Evolutionary conservation across 2,888 invertebrate genomes (phyloP).

Genomic region (Eudasyphora cyanicolor): DNA sequence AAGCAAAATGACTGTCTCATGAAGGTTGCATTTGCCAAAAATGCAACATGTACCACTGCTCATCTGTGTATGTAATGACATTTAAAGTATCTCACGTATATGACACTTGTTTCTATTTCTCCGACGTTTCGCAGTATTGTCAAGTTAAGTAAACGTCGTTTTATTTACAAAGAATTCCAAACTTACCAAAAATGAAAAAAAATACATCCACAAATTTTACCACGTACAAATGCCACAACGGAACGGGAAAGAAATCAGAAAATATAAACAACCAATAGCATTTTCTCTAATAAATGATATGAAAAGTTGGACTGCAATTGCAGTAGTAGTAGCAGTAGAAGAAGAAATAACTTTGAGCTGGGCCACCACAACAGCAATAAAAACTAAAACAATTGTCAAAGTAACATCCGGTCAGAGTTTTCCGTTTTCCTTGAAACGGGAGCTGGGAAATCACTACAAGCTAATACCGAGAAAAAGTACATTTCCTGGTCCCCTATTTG

Average conservation of each 20-base stretch:
- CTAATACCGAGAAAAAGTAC: not conserved
- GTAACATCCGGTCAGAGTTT: slow-evolving; percentile 52
- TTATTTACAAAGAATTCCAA: slow-evolving; percentile 39
- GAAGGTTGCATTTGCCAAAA: slow-evolving; percentile 3
- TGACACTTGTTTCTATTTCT: slow-evolving; percentile 52
- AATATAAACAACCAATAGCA: slow-evolving; percentile 22
- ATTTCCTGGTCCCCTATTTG: slow-evolving; percentile 46
- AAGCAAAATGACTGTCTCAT: no score
- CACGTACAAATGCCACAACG: slow-evolving; percentile 35
- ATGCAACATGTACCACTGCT: slow-evolving; percentile 61
- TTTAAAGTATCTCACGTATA: slow-evolving; percentile 65
- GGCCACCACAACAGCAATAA: slow-evolving; percentile 9
- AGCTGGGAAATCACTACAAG: not conserved
- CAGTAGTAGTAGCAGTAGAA: no score
- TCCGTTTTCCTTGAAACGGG: not conserved
- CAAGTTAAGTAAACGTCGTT: slow-evolving; percentile 52
- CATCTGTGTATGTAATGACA: slow-evolving; percentile 53
- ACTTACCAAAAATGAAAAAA: not conserved
- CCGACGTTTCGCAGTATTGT: slow-evolving; percentile 35
- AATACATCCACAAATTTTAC: slow-evolving; percentile 27
- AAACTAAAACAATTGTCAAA: slow-evolving; percentile 47
- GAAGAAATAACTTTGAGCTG: not conserved
- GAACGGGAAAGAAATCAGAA: slow-evolving; percentile 20
- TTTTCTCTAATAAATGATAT: slow-evolving; percentile 57
- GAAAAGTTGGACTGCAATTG: slow-evolving; percentile 49